phyloP scores from a whole-genome alignment of 2,113 vertebrate genomes.

The Trematocara variabile region DNA sequence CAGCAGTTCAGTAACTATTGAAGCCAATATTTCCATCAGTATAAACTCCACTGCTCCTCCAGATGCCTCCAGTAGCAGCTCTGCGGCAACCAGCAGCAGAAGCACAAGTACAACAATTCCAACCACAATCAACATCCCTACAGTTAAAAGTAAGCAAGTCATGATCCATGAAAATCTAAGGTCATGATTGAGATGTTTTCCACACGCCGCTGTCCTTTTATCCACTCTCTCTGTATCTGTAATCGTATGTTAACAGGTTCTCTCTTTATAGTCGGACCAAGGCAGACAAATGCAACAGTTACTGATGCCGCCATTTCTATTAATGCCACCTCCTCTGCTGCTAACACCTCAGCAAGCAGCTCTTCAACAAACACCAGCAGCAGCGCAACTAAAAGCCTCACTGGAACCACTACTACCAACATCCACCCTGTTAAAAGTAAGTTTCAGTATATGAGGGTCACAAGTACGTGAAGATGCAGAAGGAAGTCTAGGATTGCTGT shows the following conservation, averaged over 20 bases:
- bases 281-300: slow-evolving; percentile 43
- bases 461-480: neutral
- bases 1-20: slow-evolving; percentile 43
- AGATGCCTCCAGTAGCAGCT: neutral
- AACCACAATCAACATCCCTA: slow-evolving; percentile 4
- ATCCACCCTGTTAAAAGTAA: slow-evolving; percentile 64
- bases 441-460: neutral
- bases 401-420: slow-evolving; percentile 2
- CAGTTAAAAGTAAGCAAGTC: slow-evolving; percentile 54
- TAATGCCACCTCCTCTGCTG: neutral
- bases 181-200: neutral
- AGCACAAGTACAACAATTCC: neutral
- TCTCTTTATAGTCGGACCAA: slow-evolving; percentile 53
- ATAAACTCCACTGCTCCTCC: slow-evolving; percentile 16
- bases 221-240: neutral
- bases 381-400: neutral
- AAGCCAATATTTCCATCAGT: neutral
- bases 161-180: neutral
- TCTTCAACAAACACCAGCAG: neutral
- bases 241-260: slow-evolving; percentile 39
- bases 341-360: slow-evolving; percentile 2
- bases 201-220: neutral
- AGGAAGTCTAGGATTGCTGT: neutral
- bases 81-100: neutral
- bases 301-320: neutral